Evolutionary conservation across 2,113 vertebrate genomes (phyloP), one percentile per base, ranked within the genome.

Genomic region (Anthoscopus minutus): DNA sequence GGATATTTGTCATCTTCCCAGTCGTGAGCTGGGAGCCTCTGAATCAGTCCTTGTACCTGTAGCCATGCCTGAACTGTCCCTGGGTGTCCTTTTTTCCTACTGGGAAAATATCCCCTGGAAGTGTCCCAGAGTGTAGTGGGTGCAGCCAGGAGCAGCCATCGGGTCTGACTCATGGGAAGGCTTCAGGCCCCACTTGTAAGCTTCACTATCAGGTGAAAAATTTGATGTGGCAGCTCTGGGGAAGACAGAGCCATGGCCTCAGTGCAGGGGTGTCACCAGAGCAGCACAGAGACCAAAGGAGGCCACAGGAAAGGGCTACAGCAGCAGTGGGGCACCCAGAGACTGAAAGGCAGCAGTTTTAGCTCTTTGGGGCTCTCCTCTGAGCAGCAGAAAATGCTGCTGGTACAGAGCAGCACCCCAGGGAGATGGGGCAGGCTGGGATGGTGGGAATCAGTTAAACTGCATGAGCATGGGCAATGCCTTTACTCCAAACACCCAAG

Each of bases 381-480:
- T 42, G 35, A 53, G 35, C 37, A 81, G 47, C n/a, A 86, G 57
- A 80, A 85, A 65, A 64, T 44, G 24, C 27, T 40, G 40, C 11
- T 35, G 22, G n/a, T 33, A 44, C 42, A 58, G 42, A 69, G 54
- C n/a, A 69, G 54, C n/a, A 35, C 3, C 23, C 20, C 1, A 1
- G 27, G 27, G 33, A 86, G 17, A 38, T 77, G 30, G 50, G 27
- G 24, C 40, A 65, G 25, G 51, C 37, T 62, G 27, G 50, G 60
- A 61, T 38, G 56, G 47, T 53, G 42, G 24, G 38, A n/a, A 74
- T n/a, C 66, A 35, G 33, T 56, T 51, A 47, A 88, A 64, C 28
- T 47, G 38, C 38, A 22, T 0, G 1, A 44, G 24, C 42, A n/a
- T 2, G 1, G 23, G 28, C 28, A 81, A 7, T 4, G 3, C 18